phyloP scores from a whole-genome alignment of 92 coral and sea anemone species.

The Zoanthus sociatus region DNA sequence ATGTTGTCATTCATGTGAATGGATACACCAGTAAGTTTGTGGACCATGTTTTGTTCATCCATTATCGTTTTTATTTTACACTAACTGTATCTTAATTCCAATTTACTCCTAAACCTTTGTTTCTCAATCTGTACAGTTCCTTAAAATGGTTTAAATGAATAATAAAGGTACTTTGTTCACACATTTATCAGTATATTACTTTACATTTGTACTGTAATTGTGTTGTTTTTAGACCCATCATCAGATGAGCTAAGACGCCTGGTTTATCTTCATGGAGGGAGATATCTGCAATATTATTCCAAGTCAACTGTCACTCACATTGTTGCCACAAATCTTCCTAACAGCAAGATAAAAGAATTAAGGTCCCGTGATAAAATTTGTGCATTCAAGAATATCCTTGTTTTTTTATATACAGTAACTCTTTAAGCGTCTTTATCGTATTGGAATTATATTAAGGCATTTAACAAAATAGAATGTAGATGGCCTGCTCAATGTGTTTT shows the following conservation, averaged over 20 bases:
- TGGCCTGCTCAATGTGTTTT: too few relatives aligned
- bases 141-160: too few relatives aligned
- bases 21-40: conserved; percentile 89
- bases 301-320: conserved; percentile 89
- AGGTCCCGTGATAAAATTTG: conserved; percentile 50
- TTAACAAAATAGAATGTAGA: too few relatives aligned
- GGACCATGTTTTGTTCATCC: not conserved
- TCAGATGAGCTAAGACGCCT: conserved; percentile 92
- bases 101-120: not conserved
- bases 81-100: not conserved
- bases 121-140: too few relatives aligned
- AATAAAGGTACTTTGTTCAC: not conserved
- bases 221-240: conserved; percentile 75
- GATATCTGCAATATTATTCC: conserved; percentile 88
- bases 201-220: not conserved
- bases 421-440: too few relatives aligned
- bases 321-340: conserved; percentile 95
- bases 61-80: not conserved
- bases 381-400: too few relatives aligned
- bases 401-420: too few relatives aligned
- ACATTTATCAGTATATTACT: not conserved
- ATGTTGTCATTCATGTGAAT: conserved; percentile 86
- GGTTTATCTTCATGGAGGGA: conserved; percentile 85
- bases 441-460: too few relatives aligned
- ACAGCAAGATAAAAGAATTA: conserved; percentile 88